Conservation (phyloP, 1,140 invertebrate species). For the Cecropterus lyciades region DNA sequence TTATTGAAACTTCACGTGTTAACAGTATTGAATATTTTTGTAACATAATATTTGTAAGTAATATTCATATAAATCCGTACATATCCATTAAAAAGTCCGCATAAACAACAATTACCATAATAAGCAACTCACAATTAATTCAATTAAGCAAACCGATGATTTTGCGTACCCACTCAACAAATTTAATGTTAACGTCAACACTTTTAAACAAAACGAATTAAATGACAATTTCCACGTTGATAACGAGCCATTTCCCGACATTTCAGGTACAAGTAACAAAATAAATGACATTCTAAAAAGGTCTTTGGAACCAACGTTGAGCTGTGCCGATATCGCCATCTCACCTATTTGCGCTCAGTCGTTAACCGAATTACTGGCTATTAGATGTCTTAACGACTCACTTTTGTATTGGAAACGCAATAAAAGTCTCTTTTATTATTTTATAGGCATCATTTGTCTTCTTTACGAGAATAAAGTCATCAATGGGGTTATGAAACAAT, state of each 20-base stretch:
- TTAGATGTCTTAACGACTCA: constrained; percentile 44
- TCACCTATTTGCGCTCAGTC: constrained; percentile 33
- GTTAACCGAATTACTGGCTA: constrained; percentile 46
- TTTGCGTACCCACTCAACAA: constrained; percentile 11
- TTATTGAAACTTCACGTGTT: no score
- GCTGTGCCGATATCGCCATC: constrained; percentile 23
- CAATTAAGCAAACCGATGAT: constrained; percentile 10
- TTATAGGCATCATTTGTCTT: constrained; percentile 43
- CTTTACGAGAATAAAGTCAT: constrained; percentile 39
- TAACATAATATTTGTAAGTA: no score
- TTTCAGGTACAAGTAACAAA: constrained; percentile 17
- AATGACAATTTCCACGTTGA: constrained; percentile 11
- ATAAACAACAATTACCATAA: constrained; percentile 1
- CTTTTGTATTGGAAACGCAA: constrained; percentile 49
- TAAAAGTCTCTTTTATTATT: constrained; percentile 46
- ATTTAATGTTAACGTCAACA: constrained; percentile 5
- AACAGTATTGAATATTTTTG: no score
- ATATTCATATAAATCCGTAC: no score
- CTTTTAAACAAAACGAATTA: constrained; percentile 13
- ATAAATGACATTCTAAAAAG: constrained; percentile 31
- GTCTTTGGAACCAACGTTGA: constrained; percentile 29
- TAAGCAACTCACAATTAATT: constrained; percentile 9
- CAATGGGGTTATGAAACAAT: constrained; percentile 37
- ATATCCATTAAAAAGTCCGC: neutral
- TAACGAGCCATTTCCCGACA: constrained; percentile 9